Evolutionary conservation across 2,797 vertebrate genomes (phyloP), one percentile per base, ranked within the genome.

Genomic region (Enoplosus armatus): DNA sequence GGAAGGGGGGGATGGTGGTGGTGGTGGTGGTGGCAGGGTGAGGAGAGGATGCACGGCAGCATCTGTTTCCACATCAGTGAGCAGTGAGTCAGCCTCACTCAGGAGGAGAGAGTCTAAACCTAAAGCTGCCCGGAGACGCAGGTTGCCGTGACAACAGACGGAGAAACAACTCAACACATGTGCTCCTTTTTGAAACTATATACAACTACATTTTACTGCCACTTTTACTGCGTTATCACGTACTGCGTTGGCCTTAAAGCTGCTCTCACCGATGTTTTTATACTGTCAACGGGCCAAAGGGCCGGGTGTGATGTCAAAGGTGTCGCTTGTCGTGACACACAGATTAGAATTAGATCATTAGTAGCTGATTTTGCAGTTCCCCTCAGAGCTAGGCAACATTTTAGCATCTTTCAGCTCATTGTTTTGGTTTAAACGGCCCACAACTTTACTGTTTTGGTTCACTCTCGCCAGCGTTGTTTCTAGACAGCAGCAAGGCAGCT

Each of bases 61-160:
- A 82, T 92, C 74, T 89, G 81, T 86, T 90, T 88, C 83, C 81
- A 79, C 72, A 83, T 83, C 80, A 80, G 43, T 33, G 41, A 77
- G 69, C 76, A 62, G 77, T 58, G 73, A 75, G 62, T 79, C 76
- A 51, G 39, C 64, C 63, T 75, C 69, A n/a, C 37, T 26, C 66
- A 41, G n/a, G n/a, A 79, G 63, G 53, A 68, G 20, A 47, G 51
- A 73, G 63, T 60, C 8, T 6, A 31, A 60, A 60, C 24, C 47
- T 20, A 5, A 50, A 16, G 12, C 51, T 12, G 22, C 48, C 50
- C n/a, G 50, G 60, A 65, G 59, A 64, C 64, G 47, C 45, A 67
- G 35, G 47, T 50, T 2, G 20, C 63, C 55, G 14, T 50, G 27
- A 16, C 8, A 5, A n/a, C 10, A 66, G 31, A n/a, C 35, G 45